Base-by-base conservation (phyloP, 2,113 vertebrate species). In the Melanotaenia duboulayi region DNA sequence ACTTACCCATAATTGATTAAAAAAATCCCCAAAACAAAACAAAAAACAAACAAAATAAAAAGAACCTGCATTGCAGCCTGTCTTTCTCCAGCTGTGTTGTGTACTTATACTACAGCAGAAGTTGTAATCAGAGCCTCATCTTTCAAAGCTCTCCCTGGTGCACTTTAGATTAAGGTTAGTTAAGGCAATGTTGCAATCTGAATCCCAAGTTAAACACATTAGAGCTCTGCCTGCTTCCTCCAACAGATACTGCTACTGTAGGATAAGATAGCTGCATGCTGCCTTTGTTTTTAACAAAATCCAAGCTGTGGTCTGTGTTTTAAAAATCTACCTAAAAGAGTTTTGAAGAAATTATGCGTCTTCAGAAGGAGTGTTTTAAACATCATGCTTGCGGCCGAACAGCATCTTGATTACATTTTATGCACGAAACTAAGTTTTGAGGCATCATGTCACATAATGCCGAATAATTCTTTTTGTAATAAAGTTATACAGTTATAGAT, bases 81-180 rank as follows among this genome's bases (percentile, higher is more conserved):
- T 61, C 16, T 81, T 56, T 73, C 32, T 72, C 28, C 37, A 44
- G 59, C 75, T 66, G 48, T 22, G 16, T 11, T 61, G 72, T 72
- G 49, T 20, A 22, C 58, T 54, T 50, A 71, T 70, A 46, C 64
- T 57, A 50, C 20, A 11, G 56, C 44, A 80, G 78, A 76, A 60
- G 71, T 64, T 71, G 77, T 68, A 83, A 80, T 85, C 75, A 67
- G 63, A 76, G 56, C 61, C 60, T 62, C 59, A 74, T 88, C 81
- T 88, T 85, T 83, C 69, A 87, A 87, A 84, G 65, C 80, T 81
- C 62, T 78, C 78, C 73, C 56, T 13, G 19, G 71, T 87, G 87
- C 84, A 84, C 70, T 87, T 86, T 81, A 82, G 80, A 83, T 80
- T 51, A 78, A 84, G 83, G 82, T 85, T 82, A 86, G 83, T 83